Evolutionary conservation across 2,113 vertebrate genomes (phyloP), one percentile per base, ranked within the genome.

Genomic region (Cyprinodon tularosa): DNA sequence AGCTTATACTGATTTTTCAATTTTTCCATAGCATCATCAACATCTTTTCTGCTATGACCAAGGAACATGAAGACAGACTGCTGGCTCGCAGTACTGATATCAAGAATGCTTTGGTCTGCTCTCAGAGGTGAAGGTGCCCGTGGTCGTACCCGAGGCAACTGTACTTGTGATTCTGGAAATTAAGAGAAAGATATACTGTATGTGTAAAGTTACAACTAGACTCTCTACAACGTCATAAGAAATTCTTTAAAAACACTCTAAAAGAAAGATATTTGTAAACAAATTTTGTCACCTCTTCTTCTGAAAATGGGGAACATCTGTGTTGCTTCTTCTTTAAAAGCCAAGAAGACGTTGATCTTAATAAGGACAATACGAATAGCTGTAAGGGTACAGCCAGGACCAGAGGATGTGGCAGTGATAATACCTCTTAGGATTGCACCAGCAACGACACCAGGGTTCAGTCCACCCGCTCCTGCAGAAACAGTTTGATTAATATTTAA

Each of bases 371-470:
- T 59, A 38, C 77, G 86, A 60, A 94, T 80, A 38, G 36, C 60
- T 3, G 14, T 76, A 42, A 93, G 72, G 44, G n/a, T 11, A 1
- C 0, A 0, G 2, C 88, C 45, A 57, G 20, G 44, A n/a, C 4
- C 4, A 42, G 72, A 74, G 1, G 50, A 67, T 1, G 76, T 45
- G 4, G 62, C 73, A 3, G 61, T 42, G 15, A 76, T 77, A 15
- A 93, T 59, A 5, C 88, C 92, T 71, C 68, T 10, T 17, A 94
- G 82, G 66, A 93, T 87, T 40, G 89, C 87, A 9, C 64, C 40
- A 12, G 92, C 92, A 15, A 91, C 87, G 0, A 80, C 59, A 5
- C 7, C 47, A 9, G 89, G 76, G 7, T 83, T 66, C 76, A 93
- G 1, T 1, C 68, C 78, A 42, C 84, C 88, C 66, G 17, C 36